Percentiles rank a stretch among this genome's conserved stretches.
Evolutionary conservation across 2,113 vertebrate genomes (phyloP).

Genomic region (Gobius niger): DNA sequence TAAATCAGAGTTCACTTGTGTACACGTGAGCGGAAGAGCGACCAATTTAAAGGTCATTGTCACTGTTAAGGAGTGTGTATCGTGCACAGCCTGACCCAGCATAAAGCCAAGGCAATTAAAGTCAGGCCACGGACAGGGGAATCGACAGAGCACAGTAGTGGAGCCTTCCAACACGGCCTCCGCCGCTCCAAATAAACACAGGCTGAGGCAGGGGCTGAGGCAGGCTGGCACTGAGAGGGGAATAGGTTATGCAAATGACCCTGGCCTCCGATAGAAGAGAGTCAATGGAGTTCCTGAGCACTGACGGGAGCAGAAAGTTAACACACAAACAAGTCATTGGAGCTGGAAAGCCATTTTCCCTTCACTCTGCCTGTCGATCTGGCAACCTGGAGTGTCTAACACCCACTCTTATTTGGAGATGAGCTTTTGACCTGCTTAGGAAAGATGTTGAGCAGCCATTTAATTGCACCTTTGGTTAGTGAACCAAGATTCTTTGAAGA

Average conservation of each 20-base stretch:
- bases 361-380: slow-evolving; percentile 26
- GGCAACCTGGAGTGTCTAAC: slow-evolving; percentile 29
- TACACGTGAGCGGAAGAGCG: neutral
- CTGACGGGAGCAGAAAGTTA: slow-evolving; percentile 70
- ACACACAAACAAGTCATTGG: slow-evolving; percentile 62
- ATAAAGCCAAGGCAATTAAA: slow-evolving; percentile 73
- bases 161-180: slow-evolving; percentile 62
- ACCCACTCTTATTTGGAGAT: slow-evolving; percentile 15
- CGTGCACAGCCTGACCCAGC: slow-evolving; percentile 60
- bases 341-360: slow-evolving; percentile 38
- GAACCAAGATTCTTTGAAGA: neutral
- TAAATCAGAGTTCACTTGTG: neutral
- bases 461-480: slow-evolving; percentile 13
- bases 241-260: slow-evolving; percentile 72
- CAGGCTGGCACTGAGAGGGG: slow-evolving; percentile 50
- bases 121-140: slow-evolving; percentile 50
- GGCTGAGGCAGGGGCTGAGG: slow-evolving; percentile 44
- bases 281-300: slow-evolving; percentile 65
- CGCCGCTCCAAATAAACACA: slow-evolving; percentile 60
- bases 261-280: slow-evolving; percentile 57
- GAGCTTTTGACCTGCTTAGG: slow-evolving; percentile 33
- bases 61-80: slow-evolving; percentile 58
- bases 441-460: slow-evolving; percentile 12
- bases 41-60: slow-evolving; percentile 67
- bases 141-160: slow-evolving; percentile 60